A percentile compares a stretch with the other conserved stretches of the same genome.
Conservation (phyloP, 2,888 invertebrate genomes). For the Tenthredo livida region DNA sequence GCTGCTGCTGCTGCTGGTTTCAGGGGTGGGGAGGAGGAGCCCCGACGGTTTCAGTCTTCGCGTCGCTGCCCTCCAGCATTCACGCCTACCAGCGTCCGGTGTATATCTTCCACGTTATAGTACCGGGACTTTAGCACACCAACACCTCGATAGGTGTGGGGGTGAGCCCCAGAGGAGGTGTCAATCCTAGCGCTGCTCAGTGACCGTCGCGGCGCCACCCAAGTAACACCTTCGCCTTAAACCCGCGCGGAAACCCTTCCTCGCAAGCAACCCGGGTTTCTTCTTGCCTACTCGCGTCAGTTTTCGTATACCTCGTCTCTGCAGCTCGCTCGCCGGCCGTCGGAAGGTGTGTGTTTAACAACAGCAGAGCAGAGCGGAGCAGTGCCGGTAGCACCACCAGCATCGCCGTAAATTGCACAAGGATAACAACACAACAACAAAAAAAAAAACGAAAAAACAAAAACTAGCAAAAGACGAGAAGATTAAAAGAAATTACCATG, state of each 20-base stretch:
- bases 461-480: neutral
- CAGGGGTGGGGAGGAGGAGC: constrained; percentile 74
- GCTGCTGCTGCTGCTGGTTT: constrained; percentile 39
- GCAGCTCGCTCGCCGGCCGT: constrained; percentile 41
- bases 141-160: constrained; percentile 76
- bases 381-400: neutral
- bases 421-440: neutral
- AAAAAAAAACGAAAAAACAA: neutral
- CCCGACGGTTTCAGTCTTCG: constrained; percentile 74
- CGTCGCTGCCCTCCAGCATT: constrained; percentile 77
- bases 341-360: constrained; percentile 29
- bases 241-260: constrained; percentile 59
- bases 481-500: too few relatives aligned
- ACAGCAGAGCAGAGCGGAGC: neutral
- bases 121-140: constrained; percentile 74
- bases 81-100: constrained; percentile 76
- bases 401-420: neutral
- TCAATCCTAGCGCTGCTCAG: constrained; percentile 79
- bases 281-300: constrained; percentile 30
- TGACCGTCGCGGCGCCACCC: constrained; percentile 79
- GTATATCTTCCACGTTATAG: constrained; percentile 67
- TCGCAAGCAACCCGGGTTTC: constrained; percentile 39
- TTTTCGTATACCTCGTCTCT: neutral
- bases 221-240: constrained; percentile 77
- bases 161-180: constrained; percentile 78